Evolutionary conservation across 2,797 vertebrate species (phyloP), one percentile per base, ranked within the genome.

Genomic region (Sardinella longiceps): DNA sequence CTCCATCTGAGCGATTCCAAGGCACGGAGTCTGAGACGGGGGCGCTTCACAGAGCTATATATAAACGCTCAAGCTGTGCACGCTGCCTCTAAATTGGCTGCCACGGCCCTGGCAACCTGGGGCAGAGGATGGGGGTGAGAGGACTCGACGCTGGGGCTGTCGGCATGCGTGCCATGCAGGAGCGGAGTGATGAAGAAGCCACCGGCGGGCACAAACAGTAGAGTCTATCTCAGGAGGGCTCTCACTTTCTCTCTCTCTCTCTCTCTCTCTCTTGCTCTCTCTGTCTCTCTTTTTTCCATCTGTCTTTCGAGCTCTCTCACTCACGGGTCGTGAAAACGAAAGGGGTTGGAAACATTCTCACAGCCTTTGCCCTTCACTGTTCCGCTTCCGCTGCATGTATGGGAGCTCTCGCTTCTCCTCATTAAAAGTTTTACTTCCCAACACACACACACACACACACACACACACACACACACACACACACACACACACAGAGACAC

Each of bases 1-100:
- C 70, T 43, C 15, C 18, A 91, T 90, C 82, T 90, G 93, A 94
- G 90, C 90, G 87, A 94, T 93, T 95, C 93, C 90, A 89, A 91
- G 93, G 90, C 92, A 93, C 4, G 91, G 93, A 74, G 37, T 77
- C 14, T 10, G 89, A 83, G 90, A 93, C 88, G 86, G 92, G 90
- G 90, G 87, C 86, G 88, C 90, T 43, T 39, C 20, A 18, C 66
- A 33, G 88, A 91, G 92, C 94, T 94, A 94, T 94, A 94, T 93
- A 93, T 92, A 93, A 93, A 90, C 81, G 83, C 90, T 43, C 70
- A 77, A 77, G 70, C 33, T 77, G 70, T 4, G 37, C 33, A 20
- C 11, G 93, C 92, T 92, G 93, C 91, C 93, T 93, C 20, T 20
- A 77, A 33, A 39, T 77, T 37, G 70, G 70, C 33, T 23, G 70